A percentile compares a stretch with the other conserved stretches of the same genome.
Conservation (phyloP, 2,113 vertebrate species). For the Phoenicopterus ruber region DNA sequence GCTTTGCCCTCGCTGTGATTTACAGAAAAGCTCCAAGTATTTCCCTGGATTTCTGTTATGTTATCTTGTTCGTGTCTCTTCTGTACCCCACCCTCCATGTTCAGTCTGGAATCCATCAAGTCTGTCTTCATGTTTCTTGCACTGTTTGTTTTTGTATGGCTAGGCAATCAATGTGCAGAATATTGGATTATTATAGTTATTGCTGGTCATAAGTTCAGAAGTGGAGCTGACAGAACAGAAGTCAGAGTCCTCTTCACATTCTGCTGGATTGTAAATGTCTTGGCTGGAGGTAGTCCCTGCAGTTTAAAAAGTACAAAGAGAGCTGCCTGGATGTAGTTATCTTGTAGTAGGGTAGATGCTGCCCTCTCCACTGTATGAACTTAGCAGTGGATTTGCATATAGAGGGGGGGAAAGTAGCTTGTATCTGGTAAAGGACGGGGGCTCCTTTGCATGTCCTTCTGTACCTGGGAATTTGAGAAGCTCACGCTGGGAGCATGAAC, state of each 20-base stretch:
- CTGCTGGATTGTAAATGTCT: neutral
- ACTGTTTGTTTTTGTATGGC: neutral
- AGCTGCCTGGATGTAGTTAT: neutral
- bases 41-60: neutral
- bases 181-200: neutral
- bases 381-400: neutral
- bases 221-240: neutral
- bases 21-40: neutral
- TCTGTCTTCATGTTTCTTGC: neutral
- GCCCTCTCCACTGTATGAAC: neutral
- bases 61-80: neutral
- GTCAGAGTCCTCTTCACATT: neutral
- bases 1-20: neutral
- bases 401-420: neutral
- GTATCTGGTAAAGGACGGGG: neutral
- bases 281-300: neutral
- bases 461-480: neutral
- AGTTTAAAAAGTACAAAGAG: neutral
- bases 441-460: neutral
- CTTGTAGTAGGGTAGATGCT: neutral
- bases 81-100: neutral
- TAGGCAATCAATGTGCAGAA: neutral
- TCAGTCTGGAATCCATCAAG: neutral
- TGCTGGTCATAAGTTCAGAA: neutral
- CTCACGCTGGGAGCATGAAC: neutral